A percentile compares a stretch with the other conserved stretches of the same genome.
phyloP scores from a whole-genome alignment of 2,113 vertebrate species.

The Perognathus longimembris region DNA sequence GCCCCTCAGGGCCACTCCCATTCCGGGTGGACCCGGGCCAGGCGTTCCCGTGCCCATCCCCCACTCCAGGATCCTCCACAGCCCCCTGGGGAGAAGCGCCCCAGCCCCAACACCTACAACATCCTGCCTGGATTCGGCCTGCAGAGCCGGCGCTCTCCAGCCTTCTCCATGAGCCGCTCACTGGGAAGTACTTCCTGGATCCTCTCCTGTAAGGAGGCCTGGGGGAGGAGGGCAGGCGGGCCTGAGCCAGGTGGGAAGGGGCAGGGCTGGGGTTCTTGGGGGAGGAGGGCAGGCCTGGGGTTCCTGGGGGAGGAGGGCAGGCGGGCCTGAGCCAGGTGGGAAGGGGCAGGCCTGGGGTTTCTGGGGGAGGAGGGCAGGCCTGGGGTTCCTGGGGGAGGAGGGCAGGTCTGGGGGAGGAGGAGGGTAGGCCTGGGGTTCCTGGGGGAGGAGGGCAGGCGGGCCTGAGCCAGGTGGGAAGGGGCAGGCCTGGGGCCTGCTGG shows the following conservation, averaged over 20 bases:
- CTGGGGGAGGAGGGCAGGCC: no score
- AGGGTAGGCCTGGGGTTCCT: no score
- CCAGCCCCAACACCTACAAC: conserved; percentile 54
- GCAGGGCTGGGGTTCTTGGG: background rate
- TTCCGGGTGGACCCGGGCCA: fast-evolving
- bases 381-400: no score
- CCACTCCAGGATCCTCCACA: background rate
- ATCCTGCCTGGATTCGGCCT: background rate
- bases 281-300: no score
- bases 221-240: background rate
- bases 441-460: no score
- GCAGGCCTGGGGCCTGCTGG: background rate
- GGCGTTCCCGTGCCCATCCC: background rate
- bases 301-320: no score
- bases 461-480: no score
- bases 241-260: background rate
- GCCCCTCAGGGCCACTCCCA: fast-evolving
- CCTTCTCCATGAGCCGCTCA: conserved; percentile 49
- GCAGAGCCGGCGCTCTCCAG: background rate
- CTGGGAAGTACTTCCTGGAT: background rate
- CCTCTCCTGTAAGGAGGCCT: conserved; percentile 51
- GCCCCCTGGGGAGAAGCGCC: background rate
- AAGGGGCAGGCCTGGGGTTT: no score
- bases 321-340: no score
- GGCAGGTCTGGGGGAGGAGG: no score